Percentiles rank a stretch among this genome's conserved stretches.
Evolutionary conservation across 2,113 vertebrate genomes (phyloP).

Genomic region (Oreotrochilus melanogaster): DNA sequence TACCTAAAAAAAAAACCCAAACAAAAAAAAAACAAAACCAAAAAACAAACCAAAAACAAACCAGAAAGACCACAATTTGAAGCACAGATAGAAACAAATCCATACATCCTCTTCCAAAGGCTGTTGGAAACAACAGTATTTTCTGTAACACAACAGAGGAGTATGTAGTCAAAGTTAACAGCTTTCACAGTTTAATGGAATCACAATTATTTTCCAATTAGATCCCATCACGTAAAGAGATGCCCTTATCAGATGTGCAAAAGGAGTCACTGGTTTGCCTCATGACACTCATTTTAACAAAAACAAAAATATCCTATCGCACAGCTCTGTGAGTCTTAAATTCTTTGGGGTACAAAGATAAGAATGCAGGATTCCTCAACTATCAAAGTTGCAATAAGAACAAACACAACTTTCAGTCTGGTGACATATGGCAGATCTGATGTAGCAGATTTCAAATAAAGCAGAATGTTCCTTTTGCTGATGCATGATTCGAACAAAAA

Average conservation of each 20-base stretch:
- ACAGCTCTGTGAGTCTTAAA: neutral
- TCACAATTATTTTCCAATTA: neutral
- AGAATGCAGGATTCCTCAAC: neutral
- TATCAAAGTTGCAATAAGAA: neutral
- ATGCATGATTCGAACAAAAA: constrained; percentile 31
- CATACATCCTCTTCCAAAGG: neutral
- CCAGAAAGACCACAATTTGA: neutral
- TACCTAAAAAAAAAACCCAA: neutral
- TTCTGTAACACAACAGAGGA: neutral
- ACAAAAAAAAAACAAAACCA: neutral
- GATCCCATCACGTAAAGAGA: neutral
- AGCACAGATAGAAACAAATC: neutral
- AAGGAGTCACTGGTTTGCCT: neutral
- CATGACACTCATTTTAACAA: neutral
- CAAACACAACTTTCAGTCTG: constrained; percentile 41
- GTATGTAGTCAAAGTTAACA: neutral
- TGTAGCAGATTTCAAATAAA: constrained; percentile 63
- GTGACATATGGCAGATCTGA: constrained; percentile 56
- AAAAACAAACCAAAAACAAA: no score
- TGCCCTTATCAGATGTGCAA: neutral
- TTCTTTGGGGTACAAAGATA: neutral
- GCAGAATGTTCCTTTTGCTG: constrained; percentile 63
- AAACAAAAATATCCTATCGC: neutral
- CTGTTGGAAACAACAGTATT: neutral
- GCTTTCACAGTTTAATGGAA: neutral